Evolutionary conservation across 2,113 vertebrate genomes (phyloP), one percentile per base, ranked within the genome.

Genomic region (Varanus salvator): DNA sequence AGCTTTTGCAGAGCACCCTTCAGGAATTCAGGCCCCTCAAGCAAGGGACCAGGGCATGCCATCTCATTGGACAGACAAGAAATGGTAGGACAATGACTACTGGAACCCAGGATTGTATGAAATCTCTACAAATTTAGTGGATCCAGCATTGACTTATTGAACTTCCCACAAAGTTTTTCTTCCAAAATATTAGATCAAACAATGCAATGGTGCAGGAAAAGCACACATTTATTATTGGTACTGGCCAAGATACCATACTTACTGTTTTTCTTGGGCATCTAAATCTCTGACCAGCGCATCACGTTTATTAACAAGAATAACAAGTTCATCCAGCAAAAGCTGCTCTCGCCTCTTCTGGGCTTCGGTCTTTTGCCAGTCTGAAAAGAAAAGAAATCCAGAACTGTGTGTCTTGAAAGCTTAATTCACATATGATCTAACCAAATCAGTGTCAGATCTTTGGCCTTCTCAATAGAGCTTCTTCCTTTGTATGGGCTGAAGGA

Each of bases 351-450:
- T 97, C 96, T 99, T 99, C 97, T 99, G 98, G 93, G 99, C 99
- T 96, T 99, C 99, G 0, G 99, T 99, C 96, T 99, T 99, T 97
- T 99, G 98, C 98, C 99, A 99, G 96, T 99, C 98, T 99, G 97
- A 82, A 95, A 92, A 80, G 66, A 86, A 77, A 31, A 92, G 91
- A 25, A 80, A 76, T 91, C 77, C 74, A 87, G 52, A 78, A 85
- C 57, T 72, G 21, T 52, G 2, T n/a, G 34, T 64, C 66, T n/a
- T 90, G 50, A 71, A 57, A 80, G 38, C 54, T 80, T 38, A 85
- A 88, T 29, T 11, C 74, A 17, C 69, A 6, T 52, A 85, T 50
- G 29, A 87, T 60, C 76, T 60, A 66, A 72, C 74, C 31, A 88
- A 88, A 88, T 72, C 66, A 84, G 86, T 66, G 64, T 19, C 66